A percentile compares a stretch with the other conserved stretches of the same genome.
Conservation (phyloP, 1,140 invertebrate genomes). For the Plutomurus gul region DNA sequence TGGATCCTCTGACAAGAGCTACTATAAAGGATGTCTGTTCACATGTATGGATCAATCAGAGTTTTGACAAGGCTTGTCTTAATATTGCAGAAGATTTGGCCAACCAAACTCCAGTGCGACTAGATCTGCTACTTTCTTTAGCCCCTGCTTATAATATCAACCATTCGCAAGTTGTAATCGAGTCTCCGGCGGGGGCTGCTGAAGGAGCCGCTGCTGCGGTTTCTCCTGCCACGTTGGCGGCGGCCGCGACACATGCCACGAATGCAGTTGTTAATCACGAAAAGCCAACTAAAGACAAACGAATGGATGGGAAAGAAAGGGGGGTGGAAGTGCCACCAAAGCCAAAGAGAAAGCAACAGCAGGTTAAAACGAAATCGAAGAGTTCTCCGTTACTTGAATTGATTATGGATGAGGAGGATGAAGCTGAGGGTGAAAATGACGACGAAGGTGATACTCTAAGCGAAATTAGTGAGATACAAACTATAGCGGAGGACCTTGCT, state of each 20-base stretch:
- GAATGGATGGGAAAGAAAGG: background rate
- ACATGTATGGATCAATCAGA: constrained; percentile 88
- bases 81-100: constrained; percentile 84
- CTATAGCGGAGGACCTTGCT: constrained; percentile 44
- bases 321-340: constrained; percentile 50
- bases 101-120: constrained; percentile 83
- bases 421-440: constrained; percentile 38
- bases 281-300: background rate
- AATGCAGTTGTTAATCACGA: constrained; percentile 16
- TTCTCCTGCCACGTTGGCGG: background rate
- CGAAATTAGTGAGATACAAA: constrained; percentile 53
- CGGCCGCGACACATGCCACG: background rate
- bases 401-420: constrained; percentile 50
- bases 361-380: constrained; percentile 55
- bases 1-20: constrained; percentile 84
- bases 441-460: constrained; percentile 51
- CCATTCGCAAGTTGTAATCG: constrained; percentile 40
- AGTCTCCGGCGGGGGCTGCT: background rate
- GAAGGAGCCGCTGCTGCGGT: background rate
- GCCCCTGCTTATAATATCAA: constrained; percentile 64
- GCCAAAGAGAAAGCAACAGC: constrained; percentile 65
- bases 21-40: constrained; percentile 92
- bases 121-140: constrained; percentile 83
- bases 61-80: constrained; percentile 77
- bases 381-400: constrained; percentile 47